A percentile compares a stretch with the other conserved stretches of the same genome.
Conservation (phyloP, 1,140 invertebrate species). For the Calephelis nemesis region DNA sequence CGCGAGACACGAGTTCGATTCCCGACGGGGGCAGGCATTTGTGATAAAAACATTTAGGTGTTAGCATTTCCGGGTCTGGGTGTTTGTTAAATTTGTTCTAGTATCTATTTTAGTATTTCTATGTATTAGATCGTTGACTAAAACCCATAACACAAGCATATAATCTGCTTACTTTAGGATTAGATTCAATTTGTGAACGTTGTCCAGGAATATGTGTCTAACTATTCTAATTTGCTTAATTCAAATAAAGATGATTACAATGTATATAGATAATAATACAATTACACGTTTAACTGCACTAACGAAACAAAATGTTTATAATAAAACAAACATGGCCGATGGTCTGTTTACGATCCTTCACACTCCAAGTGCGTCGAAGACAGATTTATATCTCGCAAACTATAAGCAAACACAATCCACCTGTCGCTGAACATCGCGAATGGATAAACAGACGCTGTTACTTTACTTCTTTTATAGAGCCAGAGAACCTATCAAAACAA, state of each 20-base stretch:
- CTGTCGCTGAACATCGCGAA: conserved; percentile 55
- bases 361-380: conserved; percentile 40
- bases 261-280: conserved; percentile 27
- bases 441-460: conserved; percentile 43
- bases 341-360: conserved; percentile 36
- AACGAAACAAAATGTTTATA: conserved; percentile 51
- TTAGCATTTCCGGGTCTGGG: too few species aligned
- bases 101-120: too few species aligned
- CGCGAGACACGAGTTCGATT: too few species aligned
- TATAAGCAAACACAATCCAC: conserved; percentile 43
- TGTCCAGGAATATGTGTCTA: too few species aligned
- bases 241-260: conserved; percentile 18
- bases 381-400: conserved; percentile 51
- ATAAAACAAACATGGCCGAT: conserved; percentile 52
- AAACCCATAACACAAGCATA: too few species aligned
- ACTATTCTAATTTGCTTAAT: conserved; percentile 16
- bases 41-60: too few species aligned
- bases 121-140: too few species aligned
- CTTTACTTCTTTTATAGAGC: conserved; percentile 33
- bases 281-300: conserved; percentile 30
- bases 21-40: too few species aligned
- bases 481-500: conserved; percentile 41
- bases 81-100: too few species aligned
- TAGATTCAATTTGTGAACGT: too few species aligned
- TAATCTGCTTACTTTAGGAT: too few species aligned